These are phyloP conservation scores for Pygmarrhopalites habei DNA, from an alignment of 1,140 invertebrate genomes.

Conservation along the genomic window DNA sequence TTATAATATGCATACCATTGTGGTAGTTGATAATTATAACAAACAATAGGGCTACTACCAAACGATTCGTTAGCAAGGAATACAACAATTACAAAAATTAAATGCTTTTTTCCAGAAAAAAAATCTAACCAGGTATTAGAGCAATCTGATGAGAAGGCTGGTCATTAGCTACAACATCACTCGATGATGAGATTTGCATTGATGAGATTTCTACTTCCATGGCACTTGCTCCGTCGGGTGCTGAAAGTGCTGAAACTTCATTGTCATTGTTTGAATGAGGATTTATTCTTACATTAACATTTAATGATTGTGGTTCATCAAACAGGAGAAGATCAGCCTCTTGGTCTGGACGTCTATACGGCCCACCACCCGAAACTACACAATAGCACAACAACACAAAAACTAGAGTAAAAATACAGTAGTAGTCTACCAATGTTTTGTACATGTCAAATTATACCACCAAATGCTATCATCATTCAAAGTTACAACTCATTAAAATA, in stretches of 20 bases:
- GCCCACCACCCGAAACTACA: conserved; percentile 28
- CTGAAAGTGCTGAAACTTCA: conserved; percentile 7
- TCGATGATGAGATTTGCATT: conserved; percentile 7
- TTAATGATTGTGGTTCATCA: conserved; percentile 30
- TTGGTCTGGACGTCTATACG: conserved; percentile 18
- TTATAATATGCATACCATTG: too few relatives aligned
- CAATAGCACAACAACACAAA: conserved; percentile 5
- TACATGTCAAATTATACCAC: not conserved
- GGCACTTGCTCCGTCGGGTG: conserved; percentile 6
- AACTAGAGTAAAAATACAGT: too few relatives aligned
- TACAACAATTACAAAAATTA: too few relatives aligned
- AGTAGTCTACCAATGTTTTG: not conserved
- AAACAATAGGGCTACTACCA: too few relatives aligned
- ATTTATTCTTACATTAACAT: not conserved
- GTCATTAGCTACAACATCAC: not conserved
- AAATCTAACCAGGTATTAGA: conserved; percentile 5
- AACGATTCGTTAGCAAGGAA: too few relatives aligned
- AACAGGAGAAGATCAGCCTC: conserved; percentile 33
- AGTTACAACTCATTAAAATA: too few relatives aligned
- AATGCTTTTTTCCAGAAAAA: too few relatives aligned
- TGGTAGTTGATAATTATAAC: too few relatives aligned
- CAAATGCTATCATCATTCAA: too few relatives aligned
- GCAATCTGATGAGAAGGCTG: not conserved
- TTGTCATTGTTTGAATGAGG: conserved; percentile 2
- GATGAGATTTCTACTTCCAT: conserved; percentile 12